Evolutionary conservation across 2,888 invertebrate genomes (phyloP), one percentile per base, ranked within the genome.

Genomic region (Limnephilus marmoratus): DNA sequence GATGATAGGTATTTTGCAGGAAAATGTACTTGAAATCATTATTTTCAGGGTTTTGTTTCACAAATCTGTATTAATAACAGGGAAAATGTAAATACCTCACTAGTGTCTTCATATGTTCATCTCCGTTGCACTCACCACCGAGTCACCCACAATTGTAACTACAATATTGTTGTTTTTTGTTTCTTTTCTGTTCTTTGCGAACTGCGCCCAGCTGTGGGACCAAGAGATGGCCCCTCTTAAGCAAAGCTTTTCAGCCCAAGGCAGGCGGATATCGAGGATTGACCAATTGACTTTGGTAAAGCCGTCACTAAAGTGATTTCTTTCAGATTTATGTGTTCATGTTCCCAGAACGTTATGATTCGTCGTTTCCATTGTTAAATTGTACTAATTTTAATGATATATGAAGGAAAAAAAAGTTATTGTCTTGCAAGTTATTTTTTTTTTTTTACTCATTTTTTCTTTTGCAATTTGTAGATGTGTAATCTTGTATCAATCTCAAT

Each of bases 161-260:
- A 37, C 81, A 45, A 37, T 53, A 85, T 85, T 90, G 68, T 92
- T 87, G 93, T 92, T 91, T 94, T 93, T 91, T 92, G 91, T 91
- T 91, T 91, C 93, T 85, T 90, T 91, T 92, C 91, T 93, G 90
- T 89, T 81, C 86, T 88, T 89, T 87, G n/a, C 88, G 53, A 45
- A 91, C 85, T 81, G 49, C 92, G 91, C 93, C 95, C 97, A 98
- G 97, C 96, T 98, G 95, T 98, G 98, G 97, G 98, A 98, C 96
- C 98, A 98, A 96, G 98, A 98, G 96, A 98, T 98, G 96, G 97
- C 97, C 95, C 98, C 98, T 95, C 96, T 98, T 96, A 98, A 98
- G 97, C 97, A 97, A 95, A 97, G 98, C 94, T 97, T 98, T 94
- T 97, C 98, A 94, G 96, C 96, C 95, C 97, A 97, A 95, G 97